Evolutionary conservation across 2,113 vertebrate species (phyloP), one percentile per base, ranked within the genome.

Genomic region (Cathartes aura): DNA sequence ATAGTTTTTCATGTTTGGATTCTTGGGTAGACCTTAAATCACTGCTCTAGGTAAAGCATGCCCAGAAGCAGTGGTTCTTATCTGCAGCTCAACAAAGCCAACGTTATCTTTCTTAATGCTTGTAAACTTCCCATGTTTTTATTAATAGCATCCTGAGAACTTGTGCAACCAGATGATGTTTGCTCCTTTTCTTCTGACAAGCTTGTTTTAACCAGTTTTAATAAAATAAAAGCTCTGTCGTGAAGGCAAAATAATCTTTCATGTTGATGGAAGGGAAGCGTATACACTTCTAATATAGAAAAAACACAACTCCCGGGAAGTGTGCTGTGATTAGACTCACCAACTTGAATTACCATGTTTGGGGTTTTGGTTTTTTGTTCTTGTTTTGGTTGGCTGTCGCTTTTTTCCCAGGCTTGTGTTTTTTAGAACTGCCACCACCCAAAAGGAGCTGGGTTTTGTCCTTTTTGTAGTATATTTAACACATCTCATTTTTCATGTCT

Each of bases 61-160:
- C 76, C 87, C 90, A 94, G 87, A 82, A 96, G 76, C 93, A 70
- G 24, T 40, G 62, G 60, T 87, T 92, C 63, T 94, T 96, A 96
- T 83, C 79, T 79, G 17, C 30, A 79, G 32, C 71, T 82, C 38
- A 56, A 64, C 93, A 95, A 93, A 90, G 89, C 73, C 83, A 84
- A 34, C 3, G 5, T 93, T 91, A 93, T 85, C 64, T 83, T 88
- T 90, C 47, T 86, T 74, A 81, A n/a, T 93, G 72, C 90, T 59
- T 90, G 38, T 74, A 70, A 81, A 91, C 84, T 86, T 97, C 83
- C 84, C 48, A 16, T 96, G 68, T 88, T 88, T 96, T 93, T 94
- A 91, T 82, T 93, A 95, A 91, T 91, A 92, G 72, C 52, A 72
- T 90, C 75, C 79, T 20, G 26, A 89, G 80, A 90, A 93, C 55